Conservation (phyloP, 2,888 invertebrate species). For the Athalia circularis region DNA sequence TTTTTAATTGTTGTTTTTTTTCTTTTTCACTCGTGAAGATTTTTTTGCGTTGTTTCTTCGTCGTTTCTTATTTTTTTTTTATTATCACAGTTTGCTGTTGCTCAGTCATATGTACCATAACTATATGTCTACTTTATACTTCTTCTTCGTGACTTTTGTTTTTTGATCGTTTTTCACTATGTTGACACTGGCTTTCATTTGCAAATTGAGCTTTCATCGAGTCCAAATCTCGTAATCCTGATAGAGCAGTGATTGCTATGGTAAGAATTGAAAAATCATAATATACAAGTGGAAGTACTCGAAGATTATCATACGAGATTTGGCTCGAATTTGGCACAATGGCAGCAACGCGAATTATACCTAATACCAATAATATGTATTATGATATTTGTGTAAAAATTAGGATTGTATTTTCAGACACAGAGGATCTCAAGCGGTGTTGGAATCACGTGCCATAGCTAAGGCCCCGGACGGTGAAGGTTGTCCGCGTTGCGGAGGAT, state of each 20-base stretch:
- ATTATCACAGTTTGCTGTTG: not conserved
- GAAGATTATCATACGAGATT: not conserved
- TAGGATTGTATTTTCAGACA: conserved; percentile 59
- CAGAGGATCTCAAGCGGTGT: conserved; percentile 75
- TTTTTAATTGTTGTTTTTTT: not conserved
- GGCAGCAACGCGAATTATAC: not conserved
- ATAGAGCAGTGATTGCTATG: not conserved
- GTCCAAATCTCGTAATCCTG: conserved; percentile 24
- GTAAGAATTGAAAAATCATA: no score
- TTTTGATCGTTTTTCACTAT: not conserved
- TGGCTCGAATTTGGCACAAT: not conserved
- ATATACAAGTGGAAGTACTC: no score
- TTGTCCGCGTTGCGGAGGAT: conserved; percentile 92
- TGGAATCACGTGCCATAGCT: conserved; percentile 84
- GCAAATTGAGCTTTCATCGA: conserved; percentile 10
- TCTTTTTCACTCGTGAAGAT: not conserved
- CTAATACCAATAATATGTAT: not conserved
- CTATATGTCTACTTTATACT: not conserved
- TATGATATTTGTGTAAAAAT: conserved; percentile 18
- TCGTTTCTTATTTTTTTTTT: not conserved
- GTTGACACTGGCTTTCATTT: conserved; percentile 26
- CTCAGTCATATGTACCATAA: conserved; percentile 2
- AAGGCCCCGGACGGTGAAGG: conserved; percentile 91
- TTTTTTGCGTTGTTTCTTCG: conserved; percentile 4
- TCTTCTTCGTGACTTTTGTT: not conserved